Conservation (phyloP, 2,113 vertebrate species). For the Sinocyclocheilus maitianheensis region DNA sequence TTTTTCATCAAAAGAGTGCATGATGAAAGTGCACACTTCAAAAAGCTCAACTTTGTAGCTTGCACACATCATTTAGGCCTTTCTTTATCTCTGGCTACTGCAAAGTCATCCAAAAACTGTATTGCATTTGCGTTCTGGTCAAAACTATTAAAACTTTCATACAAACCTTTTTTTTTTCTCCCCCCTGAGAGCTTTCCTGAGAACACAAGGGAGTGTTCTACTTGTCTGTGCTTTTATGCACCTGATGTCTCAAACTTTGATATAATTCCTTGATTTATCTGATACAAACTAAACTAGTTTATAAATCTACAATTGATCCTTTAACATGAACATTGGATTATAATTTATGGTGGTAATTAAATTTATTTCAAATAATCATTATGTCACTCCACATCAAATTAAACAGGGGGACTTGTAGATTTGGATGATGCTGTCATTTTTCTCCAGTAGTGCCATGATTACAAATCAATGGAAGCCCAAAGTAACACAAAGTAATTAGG, state of each 20-base stretch:
- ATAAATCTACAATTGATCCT: neutral
- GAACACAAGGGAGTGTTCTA: neutral
- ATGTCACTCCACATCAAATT: neutral
- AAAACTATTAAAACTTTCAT: neutral
- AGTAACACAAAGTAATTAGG: no score
- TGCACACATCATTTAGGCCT: neutral
- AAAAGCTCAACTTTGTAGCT: conserved; percentile 1
- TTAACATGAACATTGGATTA: neutral
- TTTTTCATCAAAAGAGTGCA: conserved; percentile 35
- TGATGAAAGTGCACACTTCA: conserved; percentile 32
- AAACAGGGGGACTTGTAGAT: no score
- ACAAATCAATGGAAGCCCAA: no score
- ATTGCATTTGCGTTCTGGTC: neutral
- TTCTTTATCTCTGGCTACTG: neutral
- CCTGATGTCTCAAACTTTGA: neutral
- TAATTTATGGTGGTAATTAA: neutral
- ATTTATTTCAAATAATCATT: neutral
- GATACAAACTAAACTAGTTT: neutral
- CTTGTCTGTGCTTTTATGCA: neutral
- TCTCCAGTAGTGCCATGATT: no score
- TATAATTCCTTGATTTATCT: neutral
- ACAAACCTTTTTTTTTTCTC: neutral
- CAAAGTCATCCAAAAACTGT: neutral
- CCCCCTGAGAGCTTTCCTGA: no score
- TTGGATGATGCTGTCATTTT: no score